Evolutionary conservation across 2,888 invertebrate genomes (phyloP).

Genomic region (Lasius platythorax): DNA sequence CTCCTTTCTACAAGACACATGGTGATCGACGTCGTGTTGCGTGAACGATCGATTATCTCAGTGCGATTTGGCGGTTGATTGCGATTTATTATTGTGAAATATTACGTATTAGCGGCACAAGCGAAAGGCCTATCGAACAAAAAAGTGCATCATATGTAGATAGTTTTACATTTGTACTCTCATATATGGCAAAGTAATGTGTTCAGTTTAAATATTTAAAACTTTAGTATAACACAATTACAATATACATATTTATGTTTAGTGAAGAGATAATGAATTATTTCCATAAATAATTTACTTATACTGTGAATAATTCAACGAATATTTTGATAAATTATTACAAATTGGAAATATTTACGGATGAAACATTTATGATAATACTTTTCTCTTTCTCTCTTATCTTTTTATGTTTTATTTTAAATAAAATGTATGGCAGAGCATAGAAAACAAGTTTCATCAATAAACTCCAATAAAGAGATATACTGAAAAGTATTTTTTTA

Average conservation of each 20-base stretch:
- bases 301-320: background rate
- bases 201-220: background rate
- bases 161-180: background rate
- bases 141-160: conserved; percentile 4
- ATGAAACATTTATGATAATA: background rate
- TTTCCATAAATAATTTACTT: background rate
- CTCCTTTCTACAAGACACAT: conserved; percentile 39
- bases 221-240: background rate
- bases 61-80: conserved; percentile 44
- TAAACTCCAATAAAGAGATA: background rate
- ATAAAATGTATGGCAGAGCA: background rate
- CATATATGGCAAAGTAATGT: background rate
- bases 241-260: background rate
- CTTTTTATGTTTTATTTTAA: background rate
- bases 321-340: conserved; percentile 1
- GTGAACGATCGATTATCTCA: conserved; percentile 45
- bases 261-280: background rate
- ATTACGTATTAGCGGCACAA: conserved; percentile 33
- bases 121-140: conserved; percentile 27
- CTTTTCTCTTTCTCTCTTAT: background rate
- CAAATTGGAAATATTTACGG: background rate
- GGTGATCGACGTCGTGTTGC: conserved; percentile 43
- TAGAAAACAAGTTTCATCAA: background rate
- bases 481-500: background rate
- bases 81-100: conserved; percentile 44